Conservation (phyloP, 2,797 vertebrate species). For the Chelon labrosus region DNA sequence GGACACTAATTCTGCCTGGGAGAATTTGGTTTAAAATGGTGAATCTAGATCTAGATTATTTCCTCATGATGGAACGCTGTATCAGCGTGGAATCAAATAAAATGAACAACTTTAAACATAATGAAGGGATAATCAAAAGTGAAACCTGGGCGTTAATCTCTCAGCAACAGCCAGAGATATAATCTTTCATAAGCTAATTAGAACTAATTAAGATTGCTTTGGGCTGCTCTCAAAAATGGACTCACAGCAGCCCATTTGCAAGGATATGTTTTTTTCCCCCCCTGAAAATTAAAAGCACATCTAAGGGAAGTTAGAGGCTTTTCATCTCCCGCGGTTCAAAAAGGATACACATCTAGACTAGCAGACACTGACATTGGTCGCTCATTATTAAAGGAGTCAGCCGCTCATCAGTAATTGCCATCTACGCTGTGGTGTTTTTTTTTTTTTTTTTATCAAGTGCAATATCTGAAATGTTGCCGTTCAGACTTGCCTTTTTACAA, state of each 20-base stretch:
- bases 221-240: background rate
- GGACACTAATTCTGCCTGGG: background rate
- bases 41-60: background rate
- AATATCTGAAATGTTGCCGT: background rate
- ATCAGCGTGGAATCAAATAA: no score
- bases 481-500: background rate
- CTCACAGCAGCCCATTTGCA: background rate
- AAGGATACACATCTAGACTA: background rate
- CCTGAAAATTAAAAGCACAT: slow-evolving; percentile 8
- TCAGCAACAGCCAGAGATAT: background rate
- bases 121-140: background rate
- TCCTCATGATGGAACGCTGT: background rate
- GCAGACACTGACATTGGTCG: background rate
- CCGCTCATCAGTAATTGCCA: background rate
- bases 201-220: background rate
- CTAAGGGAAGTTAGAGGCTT: background rate
- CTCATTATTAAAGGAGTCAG: slow-evolving; percentile 13
- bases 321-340: slow-evolving; percentile 6
- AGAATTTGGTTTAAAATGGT: background rate
- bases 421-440: slow-evolving; percentile 2
- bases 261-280: background rate
- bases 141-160: background rate
- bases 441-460: background rate
- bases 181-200: background rate
- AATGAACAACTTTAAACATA: background rate